Conservation (phyloP, 2,113 vertebrate species). For the Prolemur simus region DNA sequence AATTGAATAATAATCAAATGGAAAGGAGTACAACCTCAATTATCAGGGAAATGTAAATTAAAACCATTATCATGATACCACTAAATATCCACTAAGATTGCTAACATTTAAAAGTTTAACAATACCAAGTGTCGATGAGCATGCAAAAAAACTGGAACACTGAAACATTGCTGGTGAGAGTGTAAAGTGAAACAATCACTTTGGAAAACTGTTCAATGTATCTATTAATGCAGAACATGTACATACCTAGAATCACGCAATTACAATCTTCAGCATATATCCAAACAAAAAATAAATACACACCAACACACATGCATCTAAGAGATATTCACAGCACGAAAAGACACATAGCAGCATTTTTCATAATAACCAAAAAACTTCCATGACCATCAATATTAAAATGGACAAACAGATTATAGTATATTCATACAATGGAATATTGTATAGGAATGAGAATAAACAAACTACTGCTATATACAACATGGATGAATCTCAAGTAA, state of each 20-base stretch:
- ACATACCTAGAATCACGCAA: neutral
- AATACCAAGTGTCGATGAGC: constrained; percentile 8
- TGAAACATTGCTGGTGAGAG: neutral
- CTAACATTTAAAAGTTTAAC: constrained; percentile 38
- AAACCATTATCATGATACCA: neutral
- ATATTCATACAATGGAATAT: constrained; percentile 22
- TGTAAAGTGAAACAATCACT: neutral
- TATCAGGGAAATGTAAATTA: neutral
- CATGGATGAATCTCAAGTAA: constrained; percentile 24
- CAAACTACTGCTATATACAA: neutral
- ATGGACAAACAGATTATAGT: neutral
- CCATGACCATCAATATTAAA: constrained; percentile 22
- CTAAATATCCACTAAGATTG: neutral
- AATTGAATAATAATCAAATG: constrained; percentile 6
- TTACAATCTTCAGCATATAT: neutral
- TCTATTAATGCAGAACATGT: neutral
- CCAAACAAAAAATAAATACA: constrained; percentile 54
- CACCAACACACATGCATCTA: neutral
- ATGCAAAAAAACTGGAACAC: neutral
- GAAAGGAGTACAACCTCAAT: neutral
- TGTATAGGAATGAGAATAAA: neutral
- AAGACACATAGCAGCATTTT: neutral
- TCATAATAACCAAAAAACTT: constrained; percentile 35
- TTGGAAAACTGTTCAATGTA: constrained; percentile 38
- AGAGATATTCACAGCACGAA: neutral